A percentile compares a stretch with the other conserved stretches of the same genome.
These are phyloP conservation scores for Porites rus DNA, from an alignment of 92 coral and sea anemone species.

Conservation along the genomic window DNA sequence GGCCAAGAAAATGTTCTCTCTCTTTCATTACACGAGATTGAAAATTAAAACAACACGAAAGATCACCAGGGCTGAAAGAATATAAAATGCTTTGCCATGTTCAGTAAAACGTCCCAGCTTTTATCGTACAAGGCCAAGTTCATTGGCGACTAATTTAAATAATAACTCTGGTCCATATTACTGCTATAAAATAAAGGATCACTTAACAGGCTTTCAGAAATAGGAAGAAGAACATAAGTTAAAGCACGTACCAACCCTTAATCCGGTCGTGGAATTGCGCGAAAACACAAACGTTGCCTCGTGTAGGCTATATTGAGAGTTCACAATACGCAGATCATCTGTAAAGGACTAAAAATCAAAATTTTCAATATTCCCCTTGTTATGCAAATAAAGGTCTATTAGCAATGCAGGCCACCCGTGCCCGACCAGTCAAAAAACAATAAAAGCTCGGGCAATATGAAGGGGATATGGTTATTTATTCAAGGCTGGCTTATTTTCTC, in stretches of 20 bases:
- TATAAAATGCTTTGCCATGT: background rate
- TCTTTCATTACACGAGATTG: background rate
- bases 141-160: constrained; percentile 12
- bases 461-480: constrained; percentile 61
- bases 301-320: constrained; percentile 4
- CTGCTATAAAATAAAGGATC: constrained; percentile 35
- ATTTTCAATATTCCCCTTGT: constrained; percentile 46
- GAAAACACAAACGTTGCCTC: constrained; percentile 15
- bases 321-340: constrained; percentile 24
- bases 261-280: constrained; percentile 8
- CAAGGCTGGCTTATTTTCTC: constrained; percentile 46
- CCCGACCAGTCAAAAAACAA: constrained; percentile 45
- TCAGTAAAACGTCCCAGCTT: constrained; percentile 6
- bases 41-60: background rate
- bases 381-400: constrained; percentile 47
- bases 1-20: background rate
- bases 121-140: constrained; percentile 37
- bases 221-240: background rate
- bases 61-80: background rate
- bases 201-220: background rate
- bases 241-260: constrained; percentile 1
- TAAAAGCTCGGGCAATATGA: constrained; percentile 46
- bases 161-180: constrained; percentile 25
- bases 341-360: constrained; percentile 45
- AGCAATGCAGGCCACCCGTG: constrained; percentile 54